These are phyloP conservation scores for Agrypnia vestita DNA, from an alignment of 1,140 invertebrate species.

Conservation along the genomic window DNA sequence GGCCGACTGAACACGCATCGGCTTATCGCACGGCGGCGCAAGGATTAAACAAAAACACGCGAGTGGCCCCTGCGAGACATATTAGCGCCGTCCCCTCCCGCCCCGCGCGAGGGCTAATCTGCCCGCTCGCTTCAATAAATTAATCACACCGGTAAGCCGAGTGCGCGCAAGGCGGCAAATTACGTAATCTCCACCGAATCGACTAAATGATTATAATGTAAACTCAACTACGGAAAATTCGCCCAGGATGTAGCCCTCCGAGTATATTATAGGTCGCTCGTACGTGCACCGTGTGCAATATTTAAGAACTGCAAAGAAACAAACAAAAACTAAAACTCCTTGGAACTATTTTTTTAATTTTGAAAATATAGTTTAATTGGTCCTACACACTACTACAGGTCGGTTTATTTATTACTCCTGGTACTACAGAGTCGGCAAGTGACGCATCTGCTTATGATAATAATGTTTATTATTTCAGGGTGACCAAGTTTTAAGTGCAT, in stretches of 20 bases:
- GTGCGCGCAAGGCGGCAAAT: conserved; percentile 37
- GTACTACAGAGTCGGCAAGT: too few relatives aligned
- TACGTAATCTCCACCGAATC: conserved; percentile 29
- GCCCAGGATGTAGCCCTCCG: background rate
- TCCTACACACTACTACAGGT: too few relatives aligned
- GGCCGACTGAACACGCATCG: too few relatives aligned
- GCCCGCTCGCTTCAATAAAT: conserved; percentile 28
- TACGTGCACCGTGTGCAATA: too few relatives aligned
- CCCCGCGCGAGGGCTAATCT: conserved; percentile 22
- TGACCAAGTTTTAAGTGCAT: too few relatives aligned
- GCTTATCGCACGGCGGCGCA: background rate
- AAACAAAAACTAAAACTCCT: too few relatives aligned
- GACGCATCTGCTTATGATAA: too few relatives aligned
- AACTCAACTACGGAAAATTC: background rate
- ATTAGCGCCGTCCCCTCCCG: conserved; percentile 17
- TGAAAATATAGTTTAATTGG: too few relatives aligned
- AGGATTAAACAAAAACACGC: conserved; percentile 27
- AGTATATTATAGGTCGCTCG: background rate
- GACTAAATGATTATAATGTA: conserved; percentile 37
- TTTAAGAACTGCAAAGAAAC: too few relatives aligned
- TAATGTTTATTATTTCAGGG: too few relatives aligned
- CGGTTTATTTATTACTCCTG: too few relatives aligned
- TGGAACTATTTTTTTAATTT: too few relatives aligned
- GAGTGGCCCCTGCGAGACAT: conserved; percentile 33
- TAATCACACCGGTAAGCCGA: conserved; percentile 43